Conservation (phyloP, 2,888 invertebrate genomes). For the Caenorhabditis drosophilae region DNA sequence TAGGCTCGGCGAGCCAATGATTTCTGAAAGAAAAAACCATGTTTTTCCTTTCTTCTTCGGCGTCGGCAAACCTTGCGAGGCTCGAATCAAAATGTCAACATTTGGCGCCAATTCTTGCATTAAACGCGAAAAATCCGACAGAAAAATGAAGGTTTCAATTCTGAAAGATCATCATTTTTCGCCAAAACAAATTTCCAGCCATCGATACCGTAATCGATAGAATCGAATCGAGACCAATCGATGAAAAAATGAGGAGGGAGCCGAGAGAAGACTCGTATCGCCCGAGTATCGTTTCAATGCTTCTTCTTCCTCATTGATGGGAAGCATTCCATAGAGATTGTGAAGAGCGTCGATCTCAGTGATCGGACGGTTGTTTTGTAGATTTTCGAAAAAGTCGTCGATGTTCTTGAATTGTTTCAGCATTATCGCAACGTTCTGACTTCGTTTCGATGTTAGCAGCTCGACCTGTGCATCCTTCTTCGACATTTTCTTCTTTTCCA, state of each 20-base stretch:
- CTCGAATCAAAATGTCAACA: conserved; percentile 9
- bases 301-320: conserved; percentile 44
- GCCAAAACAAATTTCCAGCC: too few species aligned
- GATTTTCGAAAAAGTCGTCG: conserved; percentile 29
- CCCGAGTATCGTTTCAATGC: conserved; percentile 49
- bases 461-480: conserved; percentile 38
- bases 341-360: conserved; percentile 35
- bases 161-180: conserved; percentile 9
- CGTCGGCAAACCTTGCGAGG: too few species aligned
- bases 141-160: conserved; percentile 31
- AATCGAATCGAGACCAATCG: conserved; percentile 41
- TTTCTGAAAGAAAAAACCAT: too few species aligned
- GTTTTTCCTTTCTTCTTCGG: too few species aligned
- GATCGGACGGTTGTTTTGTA: conserved; percentile 12
- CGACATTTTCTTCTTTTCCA: neutral
- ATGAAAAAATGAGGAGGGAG: conserved; percentile 43
- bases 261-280: conserved; percentile 36
- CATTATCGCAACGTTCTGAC: conserved; percentile 51
- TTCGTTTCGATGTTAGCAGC: conserved; percentile 45
- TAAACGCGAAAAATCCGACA: conserved; percentile 19
- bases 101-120: conserved; percentile 32
- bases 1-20: conserved; percentile 29
- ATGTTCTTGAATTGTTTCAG: conserved; percentile 52
- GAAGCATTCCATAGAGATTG: conserved; percentile 39
- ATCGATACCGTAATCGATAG: conserved; percentile 48